Conservation (phyloP, 2,797 vertebrate species). For the Echiichthys vipera region DNA sequence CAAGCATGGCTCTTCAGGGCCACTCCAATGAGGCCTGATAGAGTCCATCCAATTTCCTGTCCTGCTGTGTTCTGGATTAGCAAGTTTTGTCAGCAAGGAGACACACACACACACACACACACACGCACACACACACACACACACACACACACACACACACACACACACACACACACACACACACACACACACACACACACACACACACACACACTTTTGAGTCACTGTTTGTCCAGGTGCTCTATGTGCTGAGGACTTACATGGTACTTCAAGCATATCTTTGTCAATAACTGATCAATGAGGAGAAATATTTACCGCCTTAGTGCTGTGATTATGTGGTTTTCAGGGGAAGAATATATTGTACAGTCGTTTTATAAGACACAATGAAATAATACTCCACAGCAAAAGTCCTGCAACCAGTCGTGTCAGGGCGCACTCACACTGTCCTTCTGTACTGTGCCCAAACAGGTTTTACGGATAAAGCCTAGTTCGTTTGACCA, state of each 20-base stretch:
- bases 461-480: too few relatives aligned
- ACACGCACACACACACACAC: not conserved
- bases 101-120: constrained; percentile 6
- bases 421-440: too few relatives aligned
- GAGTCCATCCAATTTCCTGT: constrained; percentile 61
- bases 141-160: not conserved
- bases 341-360: not conserved
- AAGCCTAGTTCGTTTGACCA: too few relatives aligned
- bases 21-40: constrained; percentile 48
- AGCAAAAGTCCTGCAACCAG: not conserved
- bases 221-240: constrained; percentile 34
- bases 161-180: not conserved
- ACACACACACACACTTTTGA: constrained; percentile 1
- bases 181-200: not conserved
- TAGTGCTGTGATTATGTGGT: not conserved
- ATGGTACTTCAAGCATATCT: constrained; percentile 42
- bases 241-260: constrained; percentile 46
- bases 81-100: constrained; percentile 57
- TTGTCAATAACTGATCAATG: constrained; percentile 62
- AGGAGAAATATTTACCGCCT: constrained; percentile 16
- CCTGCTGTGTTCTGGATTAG: constrained; percentile 69
- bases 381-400: not conserved
- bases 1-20: constrained; percentile 29
- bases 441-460: too few relatives aligned
- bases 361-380: not conserved